Percentiles rank a stretch among this genome's conserved stretches.
Conservation (phyloP, 2,113 vertebrate species). For the Chamaetylas fuelleborni region DNA sequence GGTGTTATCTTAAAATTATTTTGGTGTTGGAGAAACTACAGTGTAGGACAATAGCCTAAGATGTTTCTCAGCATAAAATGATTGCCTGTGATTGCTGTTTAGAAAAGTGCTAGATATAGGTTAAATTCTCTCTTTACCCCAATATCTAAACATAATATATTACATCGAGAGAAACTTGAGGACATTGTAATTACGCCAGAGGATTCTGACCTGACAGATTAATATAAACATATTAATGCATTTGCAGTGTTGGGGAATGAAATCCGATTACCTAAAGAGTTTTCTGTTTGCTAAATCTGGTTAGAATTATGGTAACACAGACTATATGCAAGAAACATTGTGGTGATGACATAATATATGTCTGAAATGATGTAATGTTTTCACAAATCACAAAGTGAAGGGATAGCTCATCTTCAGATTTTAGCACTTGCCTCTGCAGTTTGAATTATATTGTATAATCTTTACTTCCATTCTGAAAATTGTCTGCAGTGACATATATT, state of each 20-base stretch:
- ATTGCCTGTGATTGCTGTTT: neutral
- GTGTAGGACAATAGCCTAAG: neutral
- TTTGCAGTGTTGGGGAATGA: neutral
- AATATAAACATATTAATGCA: neutral
- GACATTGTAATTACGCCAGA: neutral
- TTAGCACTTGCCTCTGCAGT: neutral
- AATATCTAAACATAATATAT: neutral
- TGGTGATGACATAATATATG: neutral
- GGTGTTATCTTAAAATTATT: neutral
- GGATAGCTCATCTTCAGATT: slow-evolving; percentile 9
- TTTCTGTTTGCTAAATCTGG: neutral
- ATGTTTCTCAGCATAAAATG: neutral
- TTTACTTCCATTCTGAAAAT: slow-evolving; percentile 12
- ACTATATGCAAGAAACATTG: neutral
- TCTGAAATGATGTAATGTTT: slow-evolving; percentile 32
- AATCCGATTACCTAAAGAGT: neutral
- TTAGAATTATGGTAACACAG: neutral
- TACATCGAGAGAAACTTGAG: neutral
- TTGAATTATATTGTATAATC: neutral
- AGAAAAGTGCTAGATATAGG: neutral
- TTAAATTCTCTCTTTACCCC: neutral
- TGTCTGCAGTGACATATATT: slow-evolving; percentile 17
- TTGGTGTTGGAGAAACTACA: neutral
- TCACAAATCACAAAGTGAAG: slow-evolving; percentile 18
- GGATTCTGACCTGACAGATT: neutral